Evolutionary conservation across 1,140 invertebrate species (phyloP).

Genomic region (Platorchestia sp.): DNA sequence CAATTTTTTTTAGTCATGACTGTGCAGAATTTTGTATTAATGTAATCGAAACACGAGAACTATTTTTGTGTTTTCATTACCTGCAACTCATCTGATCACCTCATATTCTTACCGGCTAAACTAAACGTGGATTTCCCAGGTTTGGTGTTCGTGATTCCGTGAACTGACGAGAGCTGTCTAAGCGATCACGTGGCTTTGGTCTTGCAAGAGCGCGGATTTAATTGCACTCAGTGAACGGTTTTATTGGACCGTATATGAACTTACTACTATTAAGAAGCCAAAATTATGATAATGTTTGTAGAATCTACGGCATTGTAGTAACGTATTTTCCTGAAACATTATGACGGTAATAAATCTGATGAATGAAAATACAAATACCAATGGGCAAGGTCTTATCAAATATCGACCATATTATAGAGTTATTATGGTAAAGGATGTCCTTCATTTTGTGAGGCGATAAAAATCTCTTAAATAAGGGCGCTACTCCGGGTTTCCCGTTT

Average conservation of each 20-base stretch:
- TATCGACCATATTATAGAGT: neutral
- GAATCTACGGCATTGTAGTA: too few relatives aligned
- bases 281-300: too few relatives aligned
- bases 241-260: neutral
- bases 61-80: neutral
- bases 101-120: neutral
- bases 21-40: neutral
- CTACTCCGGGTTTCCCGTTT: neutral
- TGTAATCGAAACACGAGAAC: neutral
- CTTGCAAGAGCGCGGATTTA: neutral
- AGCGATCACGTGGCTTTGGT: neutral
- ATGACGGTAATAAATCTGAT: too few relatives aligned
- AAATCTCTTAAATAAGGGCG: neutral
- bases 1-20: neutral
- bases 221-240: neutral
- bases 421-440: neutral
- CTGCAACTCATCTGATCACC: neutral
- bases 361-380: too few relatives aligned
- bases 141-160: neutral
- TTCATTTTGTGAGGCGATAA: neutral
- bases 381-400: too few relatives aligned
- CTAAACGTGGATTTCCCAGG: neutral
- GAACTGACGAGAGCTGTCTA: neutral
- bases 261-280: too few relatives aligned
- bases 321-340: too few relatives aligned